Evolutionary conservation across 1,140 invertebrate species (phyloP), one percentile per base, ranked within the genome.

Genomic region (Penaeus chinensis): DNA sequence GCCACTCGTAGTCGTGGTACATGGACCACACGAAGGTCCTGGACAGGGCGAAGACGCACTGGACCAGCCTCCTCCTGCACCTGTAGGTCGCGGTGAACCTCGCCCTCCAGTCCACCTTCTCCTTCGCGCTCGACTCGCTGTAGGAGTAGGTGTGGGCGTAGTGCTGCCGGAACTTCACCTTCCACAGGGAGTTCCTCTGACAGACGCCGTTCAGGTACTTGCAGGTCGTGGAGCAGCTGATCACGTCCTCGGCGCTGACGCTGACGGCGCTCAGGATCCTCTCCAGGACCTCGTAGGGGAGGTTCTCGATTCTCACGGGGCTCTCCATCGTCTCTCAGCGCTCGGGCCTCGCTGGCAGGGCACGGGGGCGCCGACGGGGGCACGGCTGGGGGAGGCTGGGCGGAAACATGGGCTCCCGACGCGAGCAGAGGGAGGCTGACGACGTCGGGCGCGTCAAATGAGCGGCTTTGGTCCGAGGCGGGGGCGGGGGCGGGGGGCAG

Each of bases 1-100:
- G 89, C 89, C 89, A 90, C 69, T 90, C 89, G 24, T 90, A 90
- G 37, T 90, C 89, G 24, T 85, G 80, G 37, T 88, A 90, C 89
- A 90, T 84, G 24, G 89, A 90, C 89, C 89, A 90, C 2, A 90
- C 89, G 76, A 90, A 90, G 22, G 87, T 88, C 32, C 85, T 69
- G 4, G 89, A 88, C 24, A 90, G 79, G 0, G 85, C 89, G 47
- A 90, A 82, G n/a, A 90, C 76, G 74, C 83, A 84, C 76, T 88
- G 81, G 0, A 84, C 37, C 3, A 88, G 82, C 32, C 83, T 84
- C 74, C 69, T 84, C 76, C 84, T 88, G 47, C 81, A 80, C 74
- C 82, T 71, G 27, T 88, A 80, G n/a, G 66, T 37, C 18, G 60
- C 32, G 18, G 69, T 20, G 32, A 78, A 88, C 54, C 69, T 84